Evolutionary conservation across 2,888 invertebrate species (phyloP), one percentile per base, ranked within the genome.

Genomic region (Eupithecia pulchellata): DNA sequence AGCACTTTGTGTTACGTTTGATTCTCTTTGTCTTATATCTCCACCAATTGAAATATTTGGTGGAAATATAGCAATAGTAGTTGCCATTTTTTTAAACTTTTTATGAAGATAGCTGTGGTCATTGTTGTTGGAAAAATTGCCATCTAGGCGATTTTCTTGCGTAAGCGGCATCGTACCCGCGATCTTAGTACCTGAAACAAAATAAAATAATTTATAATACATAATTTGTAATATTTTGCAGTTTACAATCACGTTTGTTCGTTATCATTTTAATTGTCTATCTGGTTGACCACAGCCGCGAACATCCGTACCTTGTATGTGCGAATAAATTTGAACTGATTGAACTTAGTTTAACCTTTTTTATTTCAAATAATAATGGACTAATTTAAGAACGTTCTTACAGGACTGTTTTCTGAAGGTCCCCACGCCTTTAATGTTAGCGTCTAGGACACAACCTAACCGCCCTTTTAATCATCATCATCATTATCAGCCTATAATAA

Each of bases 81-180:
- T 96, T 88, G 96, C 97, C 95, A 98, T 96, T 91, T 98, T 98
- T 93, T 98, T 98, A 92, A 98, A 98, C 91, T 98, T 98, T 92
- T 98, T 98, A 91, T 98, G 98, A 89, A 98, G 95, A 95, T 98
- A 98, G 90, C 96, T 97, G 85, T 95, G 95, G 85, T 96, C 96
- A 91, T 95, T 95, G 90, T 94, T 94, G 81, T 94, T 94, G 75
- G 92, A 86, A 83, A 94, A 91, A 79, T 90, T 92, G 77, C 87
- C 88, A 80, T 94, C 92, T 82, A 94, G 88, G 84, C 91, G 93
- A 88, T 93, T 94, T 83, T 94, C 94, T 84, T 93, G 93, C 75
- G 94, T 93, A 71, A 93, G 89, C 86, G 93, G 92, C 91, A 94
- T 94, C 84, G 85, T 92, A 81, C 85, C 89, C 89, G 90, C 91